Evolutionary conservation across 2,113 vertebrate species (phyloP), one percentile per base, ranked within the genome.

Genomic region (Bucco capensis): DNA sequence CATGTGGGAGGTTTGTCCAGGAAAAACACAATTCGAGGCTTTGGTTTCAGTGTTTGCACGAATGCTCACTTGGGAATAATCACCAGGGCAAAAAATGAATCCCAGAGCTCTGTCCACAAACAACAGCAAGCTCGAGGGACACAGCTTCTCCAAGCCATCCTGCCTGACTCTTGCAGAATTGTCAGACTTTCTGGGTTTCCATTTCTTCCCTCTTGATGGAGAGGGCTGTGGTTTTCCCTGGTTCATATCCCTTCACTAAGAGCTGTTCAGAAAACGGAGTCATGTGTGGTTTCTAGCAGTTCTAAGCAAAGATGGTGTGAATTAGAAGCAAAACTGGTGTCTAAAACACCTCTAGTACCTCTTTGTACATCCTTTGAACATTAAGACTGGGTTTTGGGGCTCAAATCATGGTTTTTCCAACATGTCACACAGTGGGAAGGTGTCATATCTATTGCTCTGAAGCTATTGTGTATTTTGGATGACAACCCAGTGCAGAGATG

Each of bases 351-450:
- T 31, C 42, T 12, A 57, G 31, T 37, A 8, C 57, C 23, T 50
- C 37, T 12, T 12, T 14, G 8, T 10, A 24, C n/a, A 10, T 33
- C 46, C 67, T 14, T 23, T n/a, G 57, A 33, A 6, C 27, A 42
- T 6, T 3, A 25, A 19, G 10, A n/a, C 4, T 19, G 9, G 54
- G 22, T 4, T 57, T 65, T 12, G 12, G 54, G 37, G 46, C 16
- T 60, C 66, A 21, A 38, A 28, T 37, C 54, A 3, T 1, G 2
- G 22, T 15, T 85, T 64, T 64, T 37, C 47, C 62, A 30, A 54
- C 1, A 0, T 25, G n/a, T 49, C 75, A 5, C 1, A 0, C 1
- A 3, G 31, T 5, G 28, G 12, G 58, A 62, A 73, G 42, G 76
- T 25, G 54, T 33, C 1, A 1, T 1, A 35, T 33, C 40, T 24